These are phyloP conservation scores for Athene noctua DNA, from an alignment of 2,113 vertebrate genomes.

Conservation along the genomic window DNA sequence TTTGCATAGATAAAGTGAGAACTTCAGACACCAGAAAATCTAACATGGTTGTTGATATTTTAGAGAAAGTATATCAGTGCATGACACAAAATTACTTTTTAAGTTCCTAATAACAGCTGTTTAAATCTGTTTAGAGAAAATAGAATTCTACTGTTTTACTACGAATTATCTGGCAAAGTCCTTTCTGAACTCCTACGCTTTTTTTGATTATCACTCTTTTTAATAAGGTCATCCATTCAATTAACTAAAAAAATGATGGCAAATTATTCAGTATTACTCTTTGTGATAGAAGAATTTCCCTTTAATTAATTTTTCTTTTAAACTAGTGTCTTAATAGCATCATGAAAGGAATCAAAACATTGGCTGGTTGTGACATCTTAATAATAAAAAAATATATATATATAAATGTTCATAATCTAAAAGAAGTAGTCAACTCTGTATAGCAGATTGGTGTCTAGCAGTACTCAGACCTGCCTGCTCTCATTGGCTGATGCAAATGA, in stretches of 20 bases:
- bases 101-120: background rate
- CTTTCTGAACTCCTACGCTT: background rate
- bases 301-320: background rate
- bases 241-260: background rate
- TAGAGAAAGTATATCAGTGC: background rate
- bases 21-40: background rate
- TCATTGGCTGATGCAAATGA: background rate
- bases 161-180: background rate
- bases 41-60: background rate
- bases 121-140: background rate
- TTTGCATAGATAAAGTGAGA: background rate
- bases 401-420: background rate
- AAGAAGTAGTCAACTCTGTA: background rate
- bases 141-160: background rate
- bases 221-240: background rate
- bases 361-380: background rate
- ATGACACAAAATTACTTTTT: background rate
- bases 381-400: background rate
- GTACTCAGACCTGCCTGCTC: background rate
- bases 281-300: background rate
- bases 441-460: background rate
- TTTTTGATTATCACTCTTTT: background rate
- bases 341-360: background rate
- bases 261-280: background rate
- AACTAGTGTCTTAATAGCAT: background rate